phyloP scores from a whole-genome alignment of 2,113 vertebrate genomes.

The Eulemur macaco region DNA sequence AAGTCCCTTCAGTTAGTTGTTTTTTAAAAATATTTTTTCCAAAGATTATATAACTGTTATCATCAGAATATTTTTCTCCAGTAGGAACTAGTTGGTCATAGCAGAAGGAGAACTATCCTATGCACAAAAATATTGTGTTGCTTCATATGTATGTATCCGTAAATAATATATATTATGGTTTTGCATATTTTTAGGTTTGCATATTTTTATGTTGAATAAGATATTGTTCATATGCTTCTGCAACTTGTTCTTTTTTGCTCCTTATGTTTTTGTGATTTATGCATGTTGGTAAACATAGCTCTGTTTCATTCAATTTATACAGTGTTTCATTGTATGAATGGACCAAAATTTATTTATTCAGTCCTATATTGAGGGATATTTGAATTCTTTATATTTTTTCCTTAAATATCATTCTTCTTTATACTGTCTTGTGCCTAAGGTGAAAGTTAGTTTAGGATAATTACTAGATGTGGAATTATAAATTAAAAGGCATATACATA shows the following conservation, averaged over 20 bases:
- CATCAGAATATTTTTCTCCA: background rate
- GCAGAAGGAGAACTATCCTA: background rate
- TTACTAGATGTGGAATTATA: background rate
- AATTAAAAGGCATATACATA: background rate
- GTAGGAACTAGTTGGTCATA: background rate
- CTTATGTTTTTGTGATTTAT: background rate
- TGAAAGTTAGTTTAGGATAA: background rate
- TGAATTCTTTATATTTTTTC: background rate
- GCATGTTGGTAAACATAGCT: background rate
- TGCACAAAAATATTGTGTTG: background rate
- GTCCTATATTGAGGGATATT: background rate
- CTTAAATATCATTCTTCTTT: background rate
- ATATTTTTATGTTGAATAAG: background rate
- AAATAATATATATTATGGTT: background rate
- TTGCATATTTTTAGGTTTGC: background rate
- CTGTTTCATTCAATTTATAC: background rate
- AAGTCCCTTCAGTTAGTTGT: background rate
- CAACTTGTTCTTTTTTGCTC: background rate
- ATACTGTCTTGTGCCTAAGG: background rate
- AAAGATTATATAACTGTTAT: background rate
- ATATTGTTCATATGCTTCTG: background rate
- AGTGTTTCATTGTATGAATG: background rate
- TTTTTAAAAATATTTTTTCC: background rate
- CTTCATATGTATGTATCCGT: background rate
- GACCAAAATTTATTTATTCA: background rate